Conservation (phyloP, 2,888 invertebrate species). For the Gortyna flavago region DNA sequence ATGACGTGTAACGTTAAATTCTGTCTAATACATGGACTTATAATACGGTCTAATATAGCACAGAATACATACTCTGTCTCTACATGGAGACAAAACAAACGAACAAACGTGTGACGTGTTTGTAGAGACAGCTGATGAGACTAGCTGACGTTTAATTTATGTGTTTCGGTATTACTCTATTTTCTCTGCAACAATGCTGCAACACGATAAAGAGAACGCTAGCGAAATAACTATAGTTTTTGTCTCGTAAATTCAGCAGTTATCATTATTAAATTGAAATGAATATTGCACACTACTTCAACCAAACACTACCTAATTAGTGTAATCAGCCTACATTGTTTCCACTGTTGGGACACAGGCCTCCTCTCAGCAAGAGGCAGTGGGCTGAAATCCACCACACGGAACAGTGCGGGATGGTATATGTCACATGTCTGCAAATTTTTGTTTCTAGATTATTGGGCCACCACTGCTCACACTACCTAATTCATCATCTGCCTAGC, state of each 20-base stretch:
- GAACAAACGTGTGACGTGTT: conserved; percentile 53
- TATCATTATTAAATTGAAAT: not conserved
- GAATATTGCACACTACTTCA: not conserved
- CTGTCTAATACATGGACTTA: too few relatives aligned
- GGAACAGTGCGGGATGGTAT: not conserved
- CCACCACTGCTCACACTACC: not conserved
- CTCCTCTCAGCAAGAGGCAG: not conserved
- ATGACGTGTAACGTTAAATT: not conserved
- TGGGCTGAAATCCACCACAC: not conserved
- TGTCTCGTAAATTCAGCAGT: not conserved
- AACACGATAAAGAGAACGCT: conserved; percentile 4
- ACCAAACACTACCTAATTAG: not conserved
- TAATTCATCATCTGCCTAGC: too few relatives aligned
- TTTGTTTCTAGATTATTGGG: too few relatives aligned
- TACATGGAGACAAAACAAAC: conserved; percentile 16
- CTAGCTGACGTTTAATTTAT: conserved; percentile 40
- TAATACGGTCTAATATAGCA: not conserved
- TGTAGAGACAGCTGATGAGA: conserved; percentile 38
- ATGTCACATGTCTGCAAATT: too few relatives aligned
- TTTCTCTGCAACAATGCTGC: conserved; percentile 22
- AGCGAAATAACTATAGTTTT: not conserved
- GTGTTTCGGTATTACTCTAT: conserved; percentile 17
- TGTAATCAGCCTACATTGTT: not conserved
- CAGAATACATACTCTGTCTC: not conserved
- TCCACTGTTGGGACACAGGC: not conserved